Evolutionary conservation across 2,888 invertebrate species (phyloP).

Genomic region (Patella depressa): DNA sequence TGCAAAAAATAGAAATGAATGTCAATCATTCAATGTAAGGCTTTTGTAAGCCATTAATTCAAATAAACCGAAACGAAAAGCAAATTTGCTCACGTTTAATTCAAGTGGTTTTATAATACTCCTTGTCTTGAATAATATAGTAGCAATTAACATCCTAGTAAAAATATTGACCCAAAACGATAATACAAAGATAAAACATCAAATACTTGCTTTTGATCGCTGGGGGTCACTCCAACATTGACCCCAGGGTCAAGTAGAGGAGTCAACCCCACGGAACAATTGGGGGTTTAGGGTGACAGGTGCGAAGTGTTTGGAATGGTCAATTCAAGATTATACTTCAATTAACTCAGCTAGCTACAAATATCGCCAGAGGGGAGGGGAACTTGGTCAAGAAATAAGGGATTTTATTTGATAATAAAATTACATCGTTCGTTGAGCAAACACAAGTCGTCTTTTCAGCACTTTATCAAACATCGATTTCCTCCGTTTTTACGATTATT

Average conservation of each 20-base stretch:
- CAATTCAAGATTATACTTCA: conserved; percentile 1
- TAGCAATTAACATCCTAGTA: neutral
- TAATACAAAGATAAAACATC: neutral
- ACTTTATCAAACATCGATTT: no score
- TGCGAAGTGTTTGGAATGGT: neutral
- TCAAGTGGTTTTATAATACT: neutral
- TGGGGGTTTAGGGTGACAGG: neutral
- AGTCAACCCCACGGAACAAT: conserved; percentile 1
- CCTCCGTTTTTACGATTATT: no score
- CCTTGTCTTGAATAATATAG: neutral
- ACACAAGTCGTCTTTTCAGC: no score
- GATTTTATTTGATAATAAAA: neutral
- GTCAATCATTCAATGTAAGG: no score
- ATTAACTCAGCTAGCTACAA: conserved; percentile 9
- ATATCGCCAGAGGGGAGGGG: neutral
- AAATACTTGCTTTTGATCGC: neutral
- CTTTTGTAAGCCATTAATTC: neutral
- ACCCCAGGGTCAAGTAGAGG: neutral
- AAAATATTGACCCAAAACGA: conserved; percentile 9
- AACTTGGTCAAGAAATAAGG: neutral
- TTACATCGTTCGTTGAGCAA: neutral
- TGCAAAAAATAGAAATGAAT: no score
- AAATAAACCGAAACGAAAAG: conserved; percentile 10
- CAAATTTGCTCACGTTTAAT: conserved; percentile 9
- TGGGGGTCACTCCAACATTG: neutral